Evolutionary conservation across 1,140 invertebrate species (phyloP).

Genomic region (Papilio polyxenes): DNA sequence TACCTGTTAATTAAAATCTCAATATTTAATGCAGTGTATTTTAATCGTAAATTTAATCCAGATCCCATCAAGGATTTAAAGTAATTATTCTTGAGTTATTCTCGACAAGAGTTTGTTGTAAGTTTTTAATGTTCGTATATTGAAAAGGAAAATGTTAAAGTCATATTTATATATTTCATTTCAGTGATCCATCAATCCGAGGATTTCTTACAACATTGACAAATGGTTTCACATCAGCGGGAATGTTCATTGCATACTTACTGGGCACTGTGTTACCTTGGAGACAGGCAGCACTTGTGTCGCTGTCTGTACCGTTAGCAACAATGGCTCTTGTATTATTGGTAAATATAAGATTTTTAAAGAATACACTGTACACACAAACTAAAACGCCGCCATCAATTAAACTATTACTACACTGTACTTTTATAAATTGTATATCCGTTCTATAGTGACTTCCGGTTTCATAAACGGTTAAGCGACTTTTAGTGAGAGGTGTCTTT

Average conservation of each 20-base stretch:
- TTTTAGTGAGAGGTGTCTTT: not conserved
- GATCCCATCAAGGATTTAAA: too few relatives aligned
- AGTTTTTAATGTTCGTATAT: not conserved
- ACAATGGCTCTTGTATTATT: conserved; percentile 83
- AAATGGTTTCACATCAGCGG: conserved; percentile 84
- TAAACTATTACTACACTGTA: too few relatives aligned
- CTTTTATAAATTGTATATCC: too few relatives aligned
- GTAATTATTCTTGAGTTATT: too few relatives aligned
- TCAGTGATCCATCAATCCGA: conserved; percentile 84
- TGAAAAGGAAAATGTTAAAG: not conserved
- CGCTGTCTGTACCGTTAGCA: conserved; percentile 82
- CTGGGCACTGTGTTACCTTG: conserved; percentile 84
- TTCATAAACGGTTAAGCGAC: not conserved
- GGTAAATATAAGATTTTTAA: conserved; percentile 67
- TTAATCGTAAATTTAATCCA: too few relatives aligned
- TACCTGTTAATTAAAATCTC: not conserved
- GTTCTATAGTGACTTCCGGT: too few relatives aligned
- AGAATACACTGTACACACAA: too few relatives aligned
- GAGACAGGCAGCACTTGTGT: conserved; percentile 84
- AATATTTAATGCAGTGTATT: too few relatives aligned
- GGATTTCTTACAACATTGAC: conserved; percentile 85
- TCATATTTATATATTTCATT: conserved; percentile 40
- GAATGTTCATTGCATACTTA: conserved; percentile 84
- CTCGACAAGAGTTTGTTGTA: too few relatives aligned
- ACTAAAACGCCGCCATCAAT: too few relatives aligned